Base-by-base conservation (phyloP, 2,888 invertebrate species). In the Acronicta leporina region DNA sequence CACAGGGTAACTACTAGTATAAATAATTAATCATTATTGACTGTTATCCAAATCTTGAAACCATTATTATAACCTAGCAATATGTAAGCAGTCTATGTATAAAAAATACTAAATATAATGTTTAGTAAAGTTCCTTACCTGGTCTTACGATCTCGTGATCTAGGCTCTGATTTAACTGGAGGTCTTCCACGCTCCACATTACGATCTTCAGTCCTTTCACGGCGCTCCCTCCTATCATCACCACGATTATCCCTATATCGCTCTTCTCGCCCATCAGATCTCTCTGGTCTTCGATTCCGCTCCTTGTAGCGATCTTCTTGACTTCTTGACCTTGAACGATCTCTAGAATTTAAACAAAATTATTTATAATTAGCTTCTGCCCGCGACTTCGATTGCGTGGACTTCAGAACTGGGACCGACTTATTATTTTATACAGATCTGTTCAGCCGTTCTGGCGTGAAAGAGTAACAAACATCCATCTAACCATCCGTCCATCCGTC, bases 231-330 rank as follows among this genome's bases (percentile, higher is more conserved):
- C 6, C 79, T 66, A 2, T 73, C 73, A n/a, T 73, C 72, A 0
- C 57, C 73, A 41, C 70, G 73, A 8, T 56, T 56, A 7, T 70
- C 70, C 40, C 73, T 76, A 66, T 74, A 83, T 0, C 80, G 73
- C 35, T 84, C 86, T 15, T 78, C 75, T 48, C 81, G 77, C 1
- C 63, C 73, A 5, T 82, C 82, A 5, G 71, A 58, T 14, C 74
- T 73, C 50, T 69, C 82, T 2, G 73, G 56, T 25, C 73, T 73
- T 42, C 82, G 75, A 60, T 25, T 80, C 27, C 85, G 83, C 14
- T 89, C 89, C 49, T 80, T 82, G 65, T 79, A 87, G 6, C 87
- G 88, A 1, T 85, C 86, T 25, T 88, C 89, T 6, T 78, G 84
- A 72, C 90, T 91, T 43, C 81, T 74, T 1, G 87, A 85, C 69